A percentile compares a stretch with the other conserved stretches of the same genome.
Evolutionary conservation across 2,113 vertebrate genomes (phyloP).

Genomic region (Oceanites oceanicus): DNA sequence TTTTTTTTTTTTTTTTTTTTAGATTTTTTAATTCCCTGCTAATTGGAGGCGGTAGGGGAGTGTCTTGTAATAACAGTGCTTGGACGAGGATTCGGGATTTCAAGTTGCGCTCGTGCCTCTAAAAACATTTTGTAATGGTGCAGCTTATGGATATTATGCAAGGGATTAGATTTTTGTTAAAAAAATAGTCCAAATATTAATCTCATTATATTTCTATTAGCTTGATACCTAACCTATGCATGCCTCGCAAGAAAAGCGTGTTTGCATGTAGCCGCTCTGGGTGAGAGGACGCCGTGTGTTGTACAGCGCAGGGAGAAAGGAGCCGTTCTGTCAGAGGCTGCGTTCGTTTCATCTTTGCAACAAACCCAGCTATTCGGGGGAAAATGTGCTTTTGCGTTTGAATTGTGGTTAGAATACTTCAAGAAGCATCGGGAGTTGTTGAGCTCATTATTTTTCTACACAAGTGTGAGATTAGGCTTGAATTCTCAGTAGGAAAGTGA

Average conservation of each 20-base stretch:
- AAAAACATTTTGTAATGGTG: neutral
- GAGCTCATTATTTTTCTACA: conserved; percentile 43
- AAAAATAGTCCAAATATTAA: neutral
- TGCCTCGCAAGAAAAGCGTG: neutral
- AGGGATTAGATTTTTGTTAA: neutral
- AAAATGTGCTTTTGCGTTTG: neutral
- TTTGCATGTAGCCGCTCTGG: neutral
- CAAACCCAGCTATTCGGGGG: neutral
- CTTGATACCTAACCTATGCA: neutral
- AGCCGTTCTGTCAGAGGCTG: neutral
- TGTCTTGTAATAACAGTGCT: neutral
- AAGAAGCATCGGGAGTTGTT: conserved; percentile 7
- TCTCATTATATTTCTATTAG: neutral
- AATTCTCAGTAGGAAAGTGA: conserved; percentile 36
- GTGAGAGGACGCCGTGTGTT: neutral
- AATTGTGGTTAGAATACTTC: neutral
- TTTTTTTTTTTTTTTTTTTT: neutral
- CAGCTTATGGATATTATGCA: neutral
- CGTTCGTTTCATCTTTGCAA: neutral
- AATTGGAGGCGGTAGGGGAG: neutral
- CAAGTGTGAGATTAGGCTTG: conserved; percentile 2
- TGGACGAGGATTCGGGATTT: neutral
- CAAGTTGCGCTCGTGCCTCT: neutral
- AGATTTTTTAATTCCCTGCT: neutral
- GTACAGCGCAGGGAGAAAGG: neutral